phyloP scores from a whole-genome alignment of 53 echinoderm and acorn worm genomes.

The Actinopyga echinites region DNA sequence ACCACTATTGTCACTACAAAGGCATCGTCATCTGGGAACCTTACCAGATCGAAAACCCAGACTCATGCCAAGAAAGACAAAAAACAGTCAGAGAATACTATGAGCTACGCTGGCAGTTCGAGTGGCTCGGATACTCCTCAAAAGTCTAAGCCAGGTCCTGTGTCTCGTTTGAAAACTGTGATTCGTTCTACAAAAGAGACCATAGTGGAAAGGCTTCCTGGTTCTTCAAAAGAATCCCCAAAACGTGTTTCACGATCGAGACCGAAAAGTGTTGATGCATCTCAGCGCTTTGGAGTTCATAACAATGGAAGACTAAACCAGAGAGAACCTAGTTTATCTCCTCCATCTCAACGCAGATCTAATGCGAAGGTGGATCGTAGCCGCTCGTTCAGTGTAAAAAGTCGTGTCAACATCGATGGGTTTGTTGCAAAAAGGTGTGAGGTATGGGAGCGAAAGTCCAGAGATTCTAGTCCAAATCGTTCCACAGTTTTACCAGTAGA shows the following conservation, averaged over 20 bases:
- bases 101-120: slow-evolving; percentile 10
- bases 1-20: slow-evolving; percentile 1
- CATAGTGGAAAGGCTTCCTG: slow-evolving; percentile 25
- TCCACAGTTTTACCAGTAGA: slow-evolving; percentile 10
- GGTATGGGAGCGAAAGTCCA: slow-evolving; percentile 64
- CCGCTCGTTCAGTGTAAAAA: slow-evolving; percentile 46
- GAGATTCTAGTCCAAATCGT: slow-evolving; percentile 40
- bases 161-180: slow-evolving; percentile 20
- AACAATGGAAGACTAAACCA: slow-evolving; percentile 14
- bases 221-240: slow-evolving; percentile 8
- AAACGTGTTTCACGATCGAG: background rate
- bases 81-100: slow-evolving; percentile 11
- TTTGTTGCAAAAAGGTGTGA: slow-evolving; percentile 66
- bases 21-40: slow-evolving; percentile 25
- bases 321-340: slow-evolving; percentile 20
- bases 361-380: slow-evolving; percentile 21
- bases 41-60: background rate
- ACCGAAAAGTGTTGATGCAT: slow-evolving; percentile 31
- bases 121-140: slow-evolving; percentile 21
- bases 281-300: slow-evolving; percentile 30
- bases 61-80: background rate
- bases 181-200: slow-evolving; percentile 38
- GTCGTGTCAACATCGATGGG: slow-evolving; percentile 52
- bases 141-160: slow-evolving; percentile 34
- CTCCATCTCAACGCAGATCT: slow-evolving; percentile 2